phyloP scores from a whole-genome alignment of 2,797 vertebrate species.

The Tamandua tetradactyla region DNA sequence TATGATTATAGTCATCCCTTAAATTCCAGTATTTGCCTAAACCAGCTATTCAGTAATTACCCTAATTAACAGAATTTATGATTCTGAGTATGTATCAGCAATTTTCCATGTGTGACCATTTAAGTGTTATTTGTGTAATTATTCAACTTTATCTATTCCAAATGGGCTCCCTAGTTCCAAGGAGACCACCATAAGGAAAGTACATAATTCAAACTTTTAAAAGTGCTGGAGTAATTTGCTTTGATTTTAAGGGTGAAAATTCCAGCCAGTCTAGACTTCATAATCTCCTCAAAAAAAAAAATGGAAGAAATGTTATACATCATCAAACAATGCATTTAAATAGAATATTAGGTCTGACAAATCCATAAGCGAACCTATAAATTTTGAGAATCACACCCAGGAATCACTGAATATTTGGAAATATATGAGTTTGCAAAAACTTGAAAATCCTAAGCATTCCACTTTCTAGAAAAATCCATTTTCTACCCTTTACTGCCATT shows the following conservation, averaged over 20 bases:
- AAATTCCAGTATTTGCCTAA: neutral
- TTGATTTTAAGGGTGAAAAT: neutral
- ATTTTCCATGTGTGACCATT: neutral
- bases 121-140: neutral
- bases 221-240: neutral
- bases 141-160: neutral
- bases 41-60: neutral
- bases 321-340: neutral
- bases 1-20: neutral
- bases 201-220: neutral
- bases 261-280: neutral
- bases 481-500: neutral
- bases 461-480: neutral
- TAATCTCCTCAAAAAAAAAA: neutral
- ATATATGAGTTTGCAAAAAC: neutral
- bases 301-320: neutral
- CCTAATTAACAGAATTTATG: neutral
- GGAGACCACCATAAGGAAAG: neutral
- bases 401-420: neutral
- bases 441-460: neutral
- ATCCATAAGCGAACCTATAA: neutral
- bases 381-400: neutral
- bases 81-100: neutral
- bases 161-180: neutral
- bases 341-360: neutral